Evolutionary conservation across 2,797 vertebrate species (phyloP).

Genomic region (Mastacembelus armatus): DNA sequence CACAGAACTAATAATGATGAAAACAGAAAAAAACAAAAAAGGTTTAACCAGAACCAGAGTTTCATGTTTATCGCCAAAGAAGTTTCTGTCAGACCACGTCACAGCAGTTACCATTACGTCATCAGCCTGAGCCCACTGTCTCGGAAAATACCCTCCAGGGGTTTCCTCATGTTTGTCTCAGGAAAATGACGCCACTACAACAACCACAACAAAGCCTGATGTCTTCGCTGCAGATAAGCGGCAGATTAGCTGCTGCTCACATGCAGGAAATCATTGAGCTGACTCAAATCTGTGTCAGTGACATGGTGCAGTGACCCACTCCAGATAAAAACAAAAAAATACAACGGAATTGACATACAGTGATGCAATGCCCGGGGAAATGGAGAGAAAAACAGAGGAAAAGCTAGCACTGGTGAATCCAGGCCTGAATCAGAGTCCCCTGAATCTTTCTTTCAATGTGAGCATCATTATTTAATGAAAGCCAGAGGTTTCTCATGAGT

Average conservation of each 20-base stretch:
- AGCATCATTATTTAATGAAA: constrained; percentile 55
- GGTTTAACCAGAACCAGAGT: constrained; percentile 38
- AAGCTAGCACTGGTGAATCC: constrained; percentile 18
- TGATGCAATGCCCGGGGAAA: constrained; percentile 24
- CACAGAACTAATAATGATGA: constrained; percentile 52
- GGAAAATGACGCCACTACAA: constrained; percentile 56
- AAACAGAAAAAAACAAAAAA: constrained; percentile 44
- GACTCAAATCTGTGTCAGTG: constrained; percentile 64
- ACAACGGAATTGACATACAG: constrained; percentile 20
- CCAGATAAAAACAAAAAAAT: constrained; percentile 14
- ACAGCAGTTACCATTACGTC: constrained; percentile 45
- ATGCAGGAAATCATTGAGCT: constrained; percentile 58
- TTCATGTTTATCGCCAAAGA: constrained; percentile 36
- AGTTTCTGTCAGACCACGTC: constrained; percentile 29
- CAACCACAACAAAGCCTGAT: constrained; percentile 68
- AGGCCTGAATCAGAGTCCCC: constrained; percentile 61
- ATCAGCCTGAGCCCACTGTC: constrained; percentile 19
- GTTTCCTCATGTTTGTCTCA: constrained; percentile 54
- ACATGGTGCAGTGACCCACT: constrained; percentile 36
- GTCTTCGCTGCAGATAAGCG: constrained; percentile 5
- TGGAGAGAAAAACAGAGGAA: neutral
- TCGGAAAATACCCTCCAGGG: constrained; percentile 70
- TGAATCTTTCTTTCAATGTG: constrained; percentile 50
- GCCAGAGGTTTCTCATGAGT: constrained; percentile 49
- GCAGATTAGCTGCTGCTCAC: constrained; percentile 22